Percentiles rank a stretch among this genome's conserved stretches.
Conservation (phyloP, 2,888 invertebrate species). For the Drosophila rellima region DNA sequence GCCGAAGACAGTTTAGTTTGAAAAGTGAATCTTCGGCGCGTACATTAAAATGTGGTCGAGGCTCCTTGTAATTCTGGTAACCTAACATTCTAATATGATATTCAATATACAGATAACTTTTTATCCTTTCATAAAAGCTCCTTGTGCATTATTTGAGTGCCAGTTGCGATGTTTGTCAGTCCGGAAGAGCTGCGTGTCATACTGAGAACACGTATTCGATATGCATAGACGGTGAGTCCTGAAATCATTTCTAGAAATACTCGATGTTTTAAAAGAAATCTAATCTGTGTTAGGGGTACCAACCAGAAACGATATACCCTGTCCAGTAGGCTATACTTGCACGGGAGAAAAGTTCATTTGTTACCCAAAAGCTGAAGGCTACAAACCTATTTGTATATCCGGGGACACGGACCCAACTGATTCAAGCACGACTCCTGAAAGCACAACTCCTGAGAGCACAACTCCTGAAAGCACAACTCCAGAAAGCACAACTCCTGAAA, state of each 20-base stretch:
- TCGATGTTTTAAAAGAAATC: too few species aligned
- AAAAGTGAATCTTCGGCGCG: slow-evolving; percentile 6
- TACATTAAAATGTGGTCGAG: slow-evolving; percentile 21
- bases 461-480: neutral
- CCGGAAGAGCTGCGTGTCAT: slow-evolving; percentile 56
- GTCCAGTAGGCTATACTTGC: slow-evolving; percentile 52
- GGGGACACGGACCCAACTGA: neutral
- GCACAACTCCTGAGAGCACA: neutral
- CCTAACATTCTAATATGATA: too few species aligned
- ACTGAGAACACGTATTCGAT: slow-evolving; percentile 55
- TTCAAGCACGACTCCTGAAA: neutral
- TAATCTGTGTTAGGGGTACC: slow-evolving; percentile 35
- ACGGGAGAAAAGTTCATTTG: slow-evolving; percentile 59
- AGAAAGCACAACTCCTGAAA: neutral
- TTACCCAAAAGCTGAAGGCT: slow-evolving; percentile 29
- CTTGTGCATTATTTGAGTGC: slow-evolving; percentile 39
- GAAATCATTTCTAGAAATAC: neutral
- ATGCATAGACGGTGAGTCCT: slow-evolving; percentile 42
- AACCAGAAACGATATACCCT: slow-evolving; percentile 24
- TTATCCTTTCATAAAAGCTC: slow-evolving; percentile 32
- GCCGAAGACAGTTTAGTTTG: slow-evolving; percentile 23
- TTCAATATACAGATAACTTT: neutral
- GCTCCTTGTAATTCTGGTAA: slow-evolving; percentile 14
- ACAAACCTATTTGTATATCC: slow-evolving; percentile 39
- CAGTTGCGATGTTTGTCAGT: slow-evolving; percentile 56